These are phyloP conservation scores for Dynastes hyllus DNA, from an alignment of 2,888 invertebrate genomes.

Conservation along the genomic window DNA sequence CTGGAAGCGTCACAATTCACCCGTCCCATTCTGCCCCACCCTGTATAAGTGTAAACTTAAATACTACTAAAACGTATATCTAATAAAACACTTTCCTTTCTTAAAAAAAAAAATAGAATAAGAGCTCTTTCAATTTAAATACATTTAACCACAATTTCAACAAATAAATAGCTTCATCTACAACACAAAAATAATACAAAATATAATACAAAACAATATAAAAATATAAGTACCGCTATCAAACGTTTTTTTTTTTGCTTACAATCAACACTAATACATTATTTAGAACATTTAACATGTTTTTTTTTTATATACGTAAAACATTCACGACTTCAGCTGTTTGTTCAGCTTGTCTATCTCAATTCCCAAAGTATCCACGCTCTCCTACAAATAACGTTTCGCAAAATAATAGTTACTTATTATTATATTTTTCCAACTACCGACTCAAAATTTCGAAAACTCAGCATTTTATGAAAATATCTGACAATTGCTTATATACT, in stretches of 20 bases:
- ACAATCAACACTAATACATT: conserved; percentile 5
- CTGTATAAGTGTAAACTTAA: no score
- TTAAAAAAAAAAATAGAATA: no score
- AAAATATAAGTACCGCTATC: conserved; percentile 21
- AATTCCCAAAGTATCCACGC: conserved; percentile 84
- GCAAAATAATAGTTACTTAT: no score
- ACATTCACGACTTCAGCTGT: conserved; percentile 45
- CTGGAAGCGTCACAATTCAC: no score
- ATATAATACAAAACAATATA: conserved; percentile 28
- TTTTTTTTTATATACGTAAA: conserved; percentile 7
- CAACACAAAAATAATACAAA: not conserved
- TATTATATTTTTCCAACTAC: no score
- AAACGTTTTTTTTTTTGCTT: conserved; percentile 19
- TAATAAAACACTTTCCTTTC: no score
- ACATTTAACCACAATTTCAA: not conserved
- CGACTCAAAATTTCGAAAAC: no score
- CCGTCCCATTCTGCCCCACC: no score
- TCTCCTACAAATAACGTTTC: conserved; percentile 76
- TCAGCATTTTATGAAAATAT: no score
- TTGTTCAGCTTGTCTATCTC: conserved; percentile 80
- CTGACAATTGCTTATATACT: no score
- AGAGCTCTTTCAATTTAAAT: no score
- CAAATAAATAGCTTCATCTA: conserved; percentile 1
- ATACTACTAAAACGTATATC: no score
- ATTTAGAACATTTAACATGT: conserved; percentile 20